Evolutionary conservation across 2,113 vertebrate genomes (phyloP).

Genomic region (Suricata suricatta): DNA sequence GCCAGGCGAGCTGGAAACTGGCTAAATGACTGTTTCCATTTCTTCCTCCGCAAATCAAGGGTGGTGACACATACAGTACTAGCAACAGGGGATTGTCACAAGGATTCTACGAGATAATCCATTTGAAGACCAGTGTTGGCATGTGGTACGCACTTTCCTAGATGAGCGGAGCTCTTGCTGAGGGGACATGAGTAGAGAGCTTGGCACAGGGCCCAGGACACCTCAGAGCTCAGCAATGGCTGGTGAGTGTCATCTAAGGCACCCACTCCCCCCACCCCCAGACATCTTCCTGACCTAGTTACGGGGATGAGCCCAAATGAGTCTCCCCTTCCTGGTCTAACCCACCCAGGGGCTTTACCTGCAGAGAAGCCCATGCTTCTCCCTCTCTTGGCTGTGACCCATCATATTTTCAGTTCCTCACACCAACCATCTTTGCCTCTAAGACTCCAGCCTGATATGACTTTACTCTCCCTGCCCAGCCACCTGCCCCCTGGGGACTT

Average conservation of each 20-base stretch:
- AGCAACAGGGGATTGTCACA: background rate
- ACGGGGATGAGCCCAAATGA: no score
- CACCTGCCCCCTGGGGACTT: background rate
- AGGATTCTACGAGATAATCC: background rate
- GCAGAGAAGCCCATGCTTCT: background rate
- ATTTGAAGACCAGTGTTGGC: background rate
- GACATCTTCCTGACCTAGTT: background rate
- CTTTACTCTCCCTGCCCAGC: background rate
- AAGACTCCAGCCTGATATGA: background rate
- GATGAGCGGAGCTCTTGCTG: background rate
- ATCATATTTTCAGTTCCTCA: background rate
- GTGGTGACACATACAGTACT: background rate
- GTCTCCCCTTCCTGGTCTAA: background rate
- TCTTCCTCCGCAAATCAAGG: background rate
- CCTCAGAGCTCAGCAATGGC: background rate
- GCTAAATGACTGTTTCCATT: background rate
- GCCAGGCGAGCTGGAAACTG: background rate
- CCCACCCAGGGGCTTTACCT: background rate
- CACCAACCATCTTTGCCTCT: background rate
- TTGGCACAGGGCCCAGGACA: background rate
- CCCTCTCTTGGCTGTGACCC: background rate
- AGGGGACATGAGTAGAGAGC: background rate
- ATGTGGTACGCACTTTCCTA: background rate
- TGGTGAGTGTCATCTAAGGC: rapidly evolving
- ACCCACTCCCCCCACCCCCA: no score